Conservation (phyloP, 2,888 invertebrate species). For the Amphipyra berbera region DNA sequence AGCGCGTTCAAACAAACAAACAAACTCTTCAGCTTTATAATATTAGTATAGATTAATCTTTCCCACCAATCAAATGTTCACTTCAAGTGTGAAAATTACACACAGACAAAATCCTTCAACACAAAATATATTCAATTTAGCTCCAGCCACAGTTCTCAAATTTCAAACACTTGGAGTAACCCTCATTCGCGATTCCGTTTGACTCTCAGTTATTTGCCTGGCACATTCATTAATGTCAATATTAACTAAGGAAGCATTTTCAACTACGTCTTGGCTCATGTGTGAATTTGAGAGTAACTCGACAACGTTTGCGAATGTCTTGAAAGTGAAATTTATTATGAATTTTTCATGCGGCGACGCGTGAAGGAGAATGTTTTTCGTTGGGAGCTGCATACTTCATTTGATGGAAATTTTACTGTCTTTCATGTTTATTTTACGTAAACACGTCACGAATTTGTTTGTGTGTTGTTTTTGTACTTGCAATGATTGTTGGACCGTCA, state of each 20-base stretch:
- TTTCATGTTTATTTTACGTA: constrained; percentile 28
- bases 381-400: constrained; percentile 36
- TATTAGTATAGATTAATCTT: constrained; percentile 11
- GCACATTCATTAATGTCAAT: constrained; percentile 70
- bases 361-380: constrained; percentile 28
- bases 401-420: constrained; percentile 24
- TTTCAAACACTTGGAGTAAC: constrained; percentile 57
- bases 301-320: constrained; percentile 25
- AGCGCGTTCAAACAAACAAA: no score
- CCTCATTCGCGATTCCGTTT: constrained; percentile 56
- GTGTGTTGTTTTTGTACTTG: constrained; percentile 26
- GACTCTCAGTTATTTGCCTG: constrained; percentile 62
- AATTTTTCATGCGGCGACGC: constrained; percentile 48
- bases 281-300: constrained; percentile 41
- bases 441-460: constrained; percentile 17
- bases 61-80: constrained; percentile 4
- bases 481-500: constrained; percentile 22
- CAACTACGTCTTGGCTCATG: constrained; percentile 43
- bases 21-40: no score
- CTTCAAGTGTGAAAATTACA: constrained; percentile 4
- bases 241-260: constrained; percentile 62
- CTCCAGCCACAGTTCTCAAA: constrained; percentile 34
- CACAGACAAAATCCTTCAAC: constrained; percentile 1
- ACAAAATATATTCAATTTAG: constrained; percentile 41
- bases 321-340: constrained; percentile 44